Base-by-base conservation (phyloP, 2,113 vertebrate species). In the Eulemur rufifrons region DNA sequence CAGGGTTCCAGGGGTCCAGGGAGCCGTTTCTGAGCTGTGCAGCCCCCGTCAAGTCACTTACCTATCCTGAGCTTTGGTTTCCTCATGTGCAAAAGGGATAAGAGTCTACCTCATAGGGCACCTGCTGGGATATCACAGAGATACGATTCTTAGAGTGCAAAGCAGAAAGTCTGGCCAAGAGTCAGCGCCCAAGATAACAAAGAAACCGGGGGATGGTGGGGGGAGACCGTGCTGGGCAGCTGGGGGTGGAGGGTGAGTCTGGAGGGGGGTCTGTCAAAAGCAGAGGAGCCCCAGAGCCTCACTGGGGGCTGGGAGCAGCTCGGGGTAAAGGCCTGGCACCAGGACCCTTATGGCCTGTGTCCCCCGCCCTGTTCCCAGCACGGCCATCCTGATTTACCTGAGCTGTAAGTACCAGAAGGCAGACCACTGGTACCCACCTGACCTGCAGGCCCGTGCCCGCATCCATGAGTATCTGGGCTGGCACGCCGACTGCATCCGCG, bases 391-490 rank as follows among this genome's bases (percentile, higher is more conserved):
- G 54, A 95, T 89, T 14, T 97, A 96, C 94, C 95, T 97, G 78
- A 96, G 96, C 63, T 8, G 1, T 20, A 96, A 94, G 66, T 96
- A 89, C 68, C 87, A 86, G 54, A 93, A 82, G 0, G 83, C 39
- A 0, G 84, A 85, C 74, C 98, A 98, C 97, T 99, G 99, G 99
- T 99, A 99, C 94, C 99, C 99, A 1, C 59, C 97, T 1, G 99
- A 99, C 83, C 98, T 98, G 59, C 98, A 98, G 86, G 98, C 97
- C 47, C 97, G 97, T 0, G 98, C 98, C 0, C 94, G 86, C 0
- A 88, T 99, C 14, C 98, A 99, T 2, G 99, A 99, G 97, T 99
- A 99, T 73, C 98, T 99, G 90, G 98, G 98, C 1, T 99, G 99
- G 99, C 99, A 99, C 76, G 98, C 99, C 0, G 0, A 93, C 74